Percentiles rank a stretch among this genome's conserved stretches.
Evolutionary conservation across 2,797 vertebrate genomes (phyloP).

Genomic region (Lophotriccus pileatus): DNA sequence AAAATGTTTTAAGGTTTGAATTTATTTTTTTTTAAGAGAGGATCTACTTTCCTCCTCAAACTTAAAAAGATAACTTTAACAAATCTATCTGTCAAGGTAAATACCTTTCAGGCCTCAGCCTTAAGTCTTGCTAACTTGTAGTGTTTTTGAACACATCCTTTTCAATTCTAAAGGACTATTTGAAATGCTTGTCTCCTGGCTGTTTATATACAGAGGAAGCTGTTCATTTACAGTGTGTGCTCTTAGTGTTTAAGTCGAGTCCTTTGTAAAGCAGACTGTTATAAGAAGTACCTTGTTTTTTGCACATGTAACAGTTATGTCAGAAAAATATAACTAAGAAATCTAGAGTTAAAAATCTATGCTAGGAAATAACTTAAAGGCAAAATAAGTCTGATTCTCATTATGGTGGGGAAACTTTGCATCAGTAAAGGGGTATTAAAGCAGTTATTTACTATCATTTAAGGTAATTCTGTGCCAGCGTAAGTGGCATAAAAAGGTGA

Average conservation of each 20-base stretch:
- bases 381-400: not conserved
- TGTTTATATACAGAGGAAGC: conserved; percentile 40
- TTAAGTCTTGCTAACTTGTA: not conserved
- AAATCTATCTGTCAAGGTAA: not conserved
- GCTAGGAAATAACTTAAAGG: not conserved
- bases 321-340: not conserved
- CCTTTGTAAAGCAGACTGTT: conserved; percentile 1
- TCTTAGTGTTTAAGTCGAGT: not conserved
- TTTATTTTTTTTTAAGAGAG: not conserved
- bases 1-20: not conserved
- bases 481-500: not conserved
- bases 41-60: not conserved
- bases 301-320: not conserved
- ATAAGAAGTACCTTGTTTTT: not conserved
- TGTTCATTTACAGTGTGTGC: conserved; percentile 1
- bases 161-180: not conserved
- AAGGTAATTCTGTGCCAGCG: not conserved
- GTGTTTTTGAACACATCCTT: not conserved
- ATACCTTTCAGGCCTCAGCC: not conserved
- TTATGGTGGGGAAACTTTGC: not conserved
- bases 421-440: not conserved
- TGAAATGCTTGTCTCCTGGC: conserved; percentile 8
- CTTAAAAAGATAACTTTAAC: not conserved
- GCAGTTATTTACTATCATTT: conserved; percentile 9
- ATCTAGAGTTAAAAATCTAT: not conserved